These are phyloP conservation scores for Aurelia aurita DNA, from an alignment of 30 jellyfish, hydroid and myxozoan species.

Conservation along the genomic window DNA sequence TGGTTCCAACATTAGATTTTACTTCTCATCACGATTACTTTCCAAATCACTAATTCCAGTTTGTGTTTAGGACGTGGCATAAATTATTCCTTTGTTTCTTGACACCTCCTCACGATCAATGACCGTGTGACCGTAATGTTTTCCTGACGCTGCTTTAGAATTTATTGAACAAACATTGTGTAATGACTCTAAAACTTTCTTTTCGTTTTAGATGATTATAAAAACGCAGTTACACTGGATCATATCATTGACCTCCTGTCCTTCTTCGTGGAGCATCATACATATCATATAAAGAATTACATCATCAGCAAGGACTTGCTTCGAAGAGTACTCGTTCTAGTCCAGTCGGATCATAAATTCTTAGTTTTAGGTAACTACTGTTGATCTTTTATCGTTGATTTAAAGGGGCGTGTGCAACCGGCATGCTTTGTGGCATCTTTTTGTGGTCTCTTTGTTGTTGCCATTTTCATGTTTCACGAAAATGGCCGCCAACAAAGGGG, in stretches of 20 bases:
- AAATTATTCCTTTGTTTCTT: no score
- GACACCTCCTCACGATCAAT: constrained; percentile 4
- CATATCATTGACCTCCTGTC: constrained; percentile 90
- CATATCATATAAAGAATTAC: constrained; percentile 81
- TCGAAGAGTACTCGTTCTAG: constrained; percentile 79
- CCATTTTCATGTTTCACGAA: no score
- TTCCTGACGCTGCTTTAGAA: neutral
- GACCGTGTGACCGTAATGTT: constrained; percentile 5
- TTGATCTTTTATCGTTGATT: neutral
- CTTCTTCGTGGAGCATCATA: constrained; percentile 97
- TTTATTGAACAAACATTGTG: neutral
- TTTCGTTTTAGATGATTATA: constrained; percentile 72
- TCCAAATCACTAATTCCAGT: no score
- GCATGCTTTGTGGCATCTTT: no score
- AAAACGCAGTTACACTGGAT: constrained; percentile 87
- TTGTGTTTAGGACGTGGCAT: no score
- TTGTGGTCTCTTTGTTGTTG: no score
- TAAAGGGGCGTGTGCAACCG: no score
- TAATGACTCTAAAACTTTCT: no score
- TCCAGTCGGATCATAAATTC: constrained; percentile 93
- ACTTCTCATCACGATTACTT: no score
- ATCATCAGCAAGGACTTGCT: constrained; percentile 91
- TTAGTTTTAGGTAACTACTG: constrained; percentile 86
- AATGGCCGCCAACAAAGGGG: no score
- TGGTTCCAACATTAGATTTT: no score